phyloP scores from a whole-genome alignment of 2,113 vertebrate species.

The Carassius gibelio region DNA sequence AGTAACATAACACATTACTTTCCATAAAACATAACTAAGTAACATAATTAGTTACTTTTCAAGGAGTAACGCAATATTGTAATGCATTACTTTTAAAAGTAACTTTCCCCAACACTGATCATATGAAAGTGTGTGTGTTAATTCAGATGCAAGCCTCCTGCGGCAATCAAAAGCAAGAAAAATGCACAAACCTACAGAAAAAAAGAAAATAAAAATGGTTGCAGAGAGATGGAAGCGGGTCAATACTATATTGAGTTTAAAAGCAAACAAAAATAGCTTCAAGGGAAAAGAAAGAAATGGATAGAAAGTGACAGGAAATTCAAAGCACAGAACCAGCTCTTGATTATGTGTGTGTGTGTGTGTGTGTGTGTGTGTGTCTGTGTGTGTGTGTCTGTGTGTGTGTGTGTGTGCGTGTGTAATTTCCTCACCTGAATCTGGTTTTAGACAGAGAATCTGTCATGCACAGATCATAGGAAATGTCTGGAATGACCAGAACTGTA shows the following conservation, averaged over 20 bases:
- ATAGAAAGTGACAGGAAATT: neutral
- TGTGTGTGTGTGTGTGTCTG: slow-evolving; percentile 7
- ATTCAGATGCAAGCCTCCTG: slow-evolving; percentile 6
- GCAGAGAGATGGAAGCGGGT: neutral
- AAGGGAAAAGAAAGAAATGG: slow-evolving; percentile 22
- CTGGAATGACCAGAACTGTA: neutral
- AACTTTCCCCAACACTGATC: no score
- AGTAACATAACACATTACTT: no score
- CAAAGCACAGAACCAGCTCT: neutral
- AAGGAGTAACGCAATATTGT: no score
- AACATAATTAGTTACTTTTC: no score
- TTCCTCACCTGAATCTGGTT: slow-evolving; percentile 4
- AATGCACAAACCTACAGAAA: slow-evolving; percentile 19
- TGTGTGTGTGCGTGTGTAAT: neutral
- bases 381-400: no score
- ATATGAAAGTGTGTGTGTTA: slow-evolving; percentile 7
- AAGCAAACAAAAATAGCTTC: slow-evolving; percentile 35
- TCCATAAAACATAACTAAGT: no score
- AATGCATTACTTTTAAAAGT: no score
- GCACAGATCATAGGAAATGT: slow-evolving; percentile 3
- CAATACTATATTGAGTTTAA: slow-evolving; percentile 23
- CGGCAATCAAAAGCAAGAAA: slow-evolving; percentile 1
- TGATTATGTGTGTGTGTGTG: slow-evolving; percentile 7
- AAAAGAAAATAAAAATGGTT: neutral
- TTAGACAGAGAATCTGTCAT: slow-evolving; percentile 10